Evolutionary conservation across 35 echinoderm and acorn worm genomes (phyloP).

Genomic region (Eucidaris tribuloides): DNA sequence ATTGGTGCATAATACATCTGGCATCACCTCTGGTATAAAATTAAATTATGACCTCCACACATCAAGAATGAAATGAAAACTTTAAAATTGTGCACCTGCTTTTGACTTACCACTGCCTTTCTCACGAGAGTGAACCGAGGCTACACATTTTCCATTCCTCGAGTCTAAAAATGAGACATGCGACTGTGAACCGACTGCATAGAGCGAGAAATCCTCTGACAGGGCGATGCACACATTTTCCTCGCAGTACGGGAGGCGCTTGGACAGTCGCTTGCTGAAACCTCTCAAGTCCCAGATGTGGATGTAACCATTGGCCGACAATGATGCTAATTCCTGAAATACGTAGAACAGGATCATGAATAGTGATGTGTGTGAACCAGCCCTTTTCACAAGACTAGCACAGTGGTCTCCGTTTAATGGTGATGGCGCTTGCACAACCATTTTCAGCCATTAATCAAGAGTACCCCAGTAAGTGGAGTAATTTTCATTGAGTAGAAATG

Average conservation of each 20-base stretch:
- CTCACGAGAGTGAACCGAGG: constrained; percentile 59
- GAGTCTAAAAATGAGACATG: constrained; percentile 88
- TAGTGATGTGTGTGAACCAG: no score
- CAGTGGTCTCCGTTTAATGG: no score
- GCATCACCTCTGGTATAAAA: no score
- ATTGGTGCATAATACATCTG: no score
- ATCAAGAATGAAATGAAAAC: no score
- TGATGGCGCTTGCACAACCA: background rate
- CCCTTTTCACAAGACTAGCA: no score
- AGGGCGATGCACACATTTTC: constrained; percentile 90
- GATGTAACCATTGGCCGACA: constrained; percentile 74
- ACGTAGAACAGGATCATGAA: no score
- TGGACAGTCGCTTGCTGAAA: constrained; percentile 36
- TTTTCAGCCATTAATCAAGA: no score
- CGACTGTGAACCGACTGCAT: constrained; percentile 93
- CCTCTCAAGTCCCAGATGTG: constrained; percentile 60
- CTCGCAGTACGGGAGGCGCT: constrained; percentile 48
- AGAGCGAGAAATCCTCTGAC: constrained; percentile 74
- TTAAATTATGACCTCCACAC: no score
- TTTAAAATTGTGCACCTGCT: no score
- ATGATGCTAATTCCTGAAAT: constrained; percentile 79
- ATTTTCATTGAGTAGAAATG: no score
- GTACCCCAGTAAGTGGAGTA: no score
- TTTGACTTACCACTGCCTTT: constrained; percentile 89
- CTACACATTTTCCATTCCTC: constrained; percentile 40